Percentiles rank a stretch among this genome's conserved stretches.
Conservation (phyloP, 2,888 invertebrate genomes). For the Eledona agricola region DNA sequence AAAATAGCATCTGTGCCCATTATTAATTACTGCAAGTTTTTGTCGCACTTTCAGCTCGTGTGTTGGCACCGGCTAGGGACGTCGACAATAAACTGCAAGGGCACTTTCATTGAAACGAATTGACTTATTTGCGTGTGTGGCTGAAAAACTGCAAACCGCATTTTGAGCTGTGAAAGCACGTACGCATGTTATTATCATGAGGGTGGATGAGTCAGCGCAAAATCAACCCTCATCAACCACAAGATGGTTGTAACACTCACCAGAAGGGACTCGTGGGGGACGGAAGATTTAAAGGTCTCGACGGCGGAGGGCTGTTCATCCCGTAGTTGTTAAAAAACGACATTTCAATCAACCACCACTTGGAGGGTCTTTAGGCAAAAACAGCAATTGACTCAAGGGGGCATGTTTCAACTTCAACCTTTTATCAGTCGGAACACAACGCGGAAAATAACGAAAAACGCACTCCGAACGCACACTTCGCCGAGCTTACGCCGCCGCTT, state of each 20-base stretch:
- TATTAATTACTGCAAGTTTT: slow-evolving; percentile 24
- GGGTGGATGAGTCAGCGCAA: too few species aligned
- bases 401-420: slow-evolving; percentile 14
- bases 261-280: slow-evolving; percentile 58
- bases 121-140: too few species aligned
- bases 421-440: neutral
- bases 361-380: slow-evolving; percentile 17
- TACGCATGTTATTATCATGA: too few species aligned
- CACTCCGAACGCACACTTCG: slow-evolving; percentile 8
- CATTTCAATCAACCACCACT: slow-evolving; percentile 39
- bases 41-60: slow-evolving; percentile 11
- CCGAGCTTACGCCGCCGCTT: slow-evolving; percentile 21
- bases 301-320: slow-evolving; percentile 51
- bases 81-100: slow-evolving; percentile 7
- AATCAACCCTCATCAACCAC: too few species aligned
- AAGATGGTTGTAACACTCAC: slow-evolving; percentile 49
- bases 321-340: slow-evolving; percentile 54
- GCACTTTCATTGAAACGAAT: slow-evolving; percentile 26
- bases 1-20: slow-evolving; percentile 18
- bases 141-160: too few species aligned
- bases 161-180: too few species aligned
- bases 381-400: slow-evolving; percentile 14
- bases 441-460: neutral
- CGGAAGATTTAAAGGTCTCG: slow-evolving; percentile 52
- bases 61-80: slow-evolving; percentile 9